These are phyloP conservation scores for Apis dorsata DNA, from an alignment of 1,140 invertebrate genomes.

Conservation along the genomic window DNA sequence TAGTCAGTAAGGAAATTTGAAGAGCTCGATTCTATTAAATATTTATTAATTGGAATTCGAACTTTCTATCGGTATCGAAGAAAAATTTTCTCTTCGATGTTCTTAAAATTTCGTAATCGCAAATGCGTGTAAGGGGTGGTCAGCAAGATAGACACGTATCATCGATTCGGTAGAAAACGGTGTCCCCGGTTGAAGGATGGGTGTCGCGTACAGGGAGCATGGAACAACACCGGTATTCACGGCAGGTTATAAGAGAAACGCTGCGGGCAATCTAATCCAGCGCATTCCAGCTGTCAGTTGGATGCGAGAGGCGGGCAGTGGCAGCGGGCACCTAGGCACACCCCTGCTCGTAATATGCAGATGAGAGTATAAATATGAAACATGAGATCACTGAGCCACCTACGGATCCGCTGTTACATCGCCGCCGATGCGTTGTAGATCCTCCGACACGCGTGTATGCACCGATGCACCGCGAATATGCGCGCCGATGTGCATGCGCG, in stretches of 20 bases:
- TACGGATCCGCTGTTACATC: slow-evolving; percentile 48
- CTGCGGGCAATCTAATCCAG: slow-evolving; percentile 60
- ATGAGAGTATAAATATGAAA: slow-evolving; percentile 70
- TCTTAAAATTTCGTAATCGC: no score
- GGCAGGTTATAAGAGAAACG: slow-evolving; percentile 48
- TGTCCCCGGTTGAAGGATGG: slow-evolving; percentile 21
- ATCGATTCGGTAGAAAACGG: not conserved
- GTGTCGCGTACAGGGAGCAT: slow-evolving; percentile 38
- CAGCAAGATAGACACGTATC: not conserved
- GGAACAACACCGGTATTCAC: slow-evolving; percentile 1
- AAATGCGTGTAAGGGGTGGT: no score
- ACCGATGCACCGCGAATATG: slow-evolving; percentile 50
- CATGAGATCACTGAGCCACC: slow-evolving; percentile 65
- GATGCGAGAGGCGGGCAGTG: slow-evolving; percentile 32
- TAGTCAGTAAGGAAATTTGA: no score
- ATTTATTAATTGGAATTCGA: not conserved
- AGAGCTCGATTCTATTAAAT: not conserved
- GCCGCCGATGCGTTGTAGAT: slow-evolving; percentile 34
- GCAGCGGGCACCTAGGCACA: slow-evolving; percentile 62
- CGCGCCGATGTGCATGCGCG: slow-evolving; percentile 37
- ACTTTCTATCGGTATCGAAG: no score
- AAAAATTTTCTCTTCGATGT: no score
- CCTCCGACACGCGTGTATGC: slow-evolving; percentile 47
- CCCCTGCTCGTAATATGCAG: slow-evolving; percentile 68
- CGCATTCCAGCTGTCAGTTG: slow-evolving; percentile 62